Evolutionary conservation across 2,113 vertebrate species (phyloP).

Genomic region (Phylloscopus trochiloides): DNA sequence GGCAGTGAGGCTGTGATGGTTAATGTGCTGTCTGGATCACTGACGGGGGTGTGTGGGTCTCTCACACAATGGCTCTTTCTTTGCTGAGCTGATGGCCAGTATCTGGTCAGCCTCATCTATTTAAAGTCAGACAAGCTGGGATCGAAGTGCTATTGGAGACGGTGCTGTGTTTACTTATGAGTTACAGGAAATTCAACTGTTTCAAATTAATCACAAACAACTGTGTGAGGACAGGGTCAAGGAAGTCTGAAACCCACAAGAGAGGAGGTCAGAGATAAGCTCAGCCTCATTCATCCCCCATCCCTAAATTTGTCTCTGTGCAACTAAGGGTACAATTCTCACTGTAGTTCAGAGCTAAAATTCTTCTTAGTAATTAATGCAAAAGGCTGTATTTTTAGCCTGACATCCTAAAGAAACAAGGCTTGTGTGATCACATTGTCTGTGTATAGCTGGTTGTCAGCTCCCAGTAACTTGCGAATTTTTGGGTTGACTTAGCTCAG

Average conservation of each 20-base stretch:
- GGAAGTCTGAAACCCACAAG: not conserved
- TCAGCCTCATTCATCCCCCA: not conserved
- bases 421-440: not conserved
- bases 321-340: not conserved
- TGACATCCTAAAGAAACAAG: not conserved
- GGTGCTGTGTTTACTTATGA: constrained; percentile 61
- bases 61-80: constrained; percentile 74
- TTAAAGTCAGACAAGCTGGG: constrained; percentile 58
- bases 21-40: not conserved
- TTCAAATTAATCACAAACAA: constrained; percentile 57
- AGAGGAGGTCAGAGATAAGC: not conserved
- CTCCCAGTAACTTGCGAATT: not conserved
- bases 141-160: not conserved
- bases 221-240: constrained; percentile 23
- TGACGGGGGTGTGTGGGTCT: not conserved
- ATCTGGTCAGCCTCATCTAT: constrained; percentile 56
- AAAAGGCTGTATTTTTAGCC: constrained; percentile 19
- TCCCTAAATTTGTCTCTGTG: not conserved
- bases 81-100: constrained; percentile 62
- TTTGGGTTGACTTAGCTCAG: not conserved
- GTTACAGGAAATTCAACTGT: constrained; percentile 42
- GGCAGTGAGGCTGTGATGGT: constrained; percentile 43
- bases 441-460: not conserved
- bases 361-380: not conserved
- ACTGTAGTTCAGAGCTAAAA: not conserved